Conservation (phyloP, 2,888 invertebrate species). For the Aporophyla lueneburgensis region DNA sequence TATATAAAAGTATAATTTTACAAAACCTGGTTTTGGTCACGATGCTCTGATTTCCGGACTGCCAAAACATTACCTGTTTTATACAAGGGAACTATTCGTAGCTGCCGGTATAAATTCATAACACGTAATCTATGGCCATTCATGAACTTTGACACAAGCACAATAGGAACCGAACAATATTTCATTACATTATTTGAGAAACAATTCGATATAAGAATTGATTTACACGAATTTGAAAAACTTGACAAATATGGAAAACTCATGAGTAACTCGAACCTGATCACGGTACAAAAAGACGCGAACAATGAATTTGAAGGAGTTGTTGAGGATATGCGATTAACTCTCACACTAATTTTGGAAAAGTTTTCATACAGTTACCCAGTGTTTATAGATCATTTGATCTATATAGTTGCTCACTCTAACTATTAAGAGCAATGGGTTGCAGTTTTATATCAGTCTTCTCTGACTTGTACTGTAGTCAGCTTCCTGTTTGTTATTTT, state of each 20-base stretch:
- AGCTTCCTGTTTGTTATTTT: slow-evolving; percentile 60
- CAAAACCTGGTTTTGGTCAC: slow-evolving; percentile 42
- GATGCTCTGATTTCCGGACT: slow-evolving; percentile 44
- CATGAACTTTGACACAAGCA: slow-evolving; percentile 61
- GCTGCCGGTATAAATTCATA: slow-evolving; percentile 66
- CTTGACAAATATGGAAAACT: slow-evolving; percentile 68
- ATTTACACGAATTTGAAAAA: slow-evolving; percentile 62
- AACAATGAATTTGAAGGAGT: slow-evolving; percentile 69
- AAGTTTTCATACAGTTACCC: slow-evolving; percentile 65
- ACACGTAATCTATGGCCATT: slow-evolving; percentile 70
- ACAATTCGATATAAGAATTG: slow-evolving; percentile 58
- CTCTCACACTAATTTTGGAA: slow-evolving; percentile 1
- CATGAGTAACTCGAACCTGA: slow-evolving; percentile 51
- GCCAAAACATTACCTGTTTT: slow-evolving; percentile 5
- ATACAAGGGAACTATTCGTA: slow-evolving; percentile 23
- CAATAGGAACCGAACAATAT: slow-evolving; percentile 66
- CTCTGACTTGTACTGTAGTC: slow-evolving; percentile 27
- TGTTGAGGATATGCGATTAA: slow-evolving; percentile 42
- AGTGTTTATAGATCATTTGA: slow-evolving; percentile 51
- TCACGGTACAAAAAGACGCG: slow-evolving; percentile 65
- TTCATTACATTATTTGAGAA: slow-evolving; percentile 65
- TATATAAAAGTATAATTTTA: slow-evolving; percentile 60
- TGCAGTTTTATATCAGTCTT: slow-evolving; percentile 46
- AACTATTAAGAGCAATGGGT: slow-evolving; percentile 56
- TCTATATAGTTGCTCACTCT: slow-evolving; percentile 53